Conservation (phyloP, 2,113 vertebrate species). For the Labeo rohita region DNA sequence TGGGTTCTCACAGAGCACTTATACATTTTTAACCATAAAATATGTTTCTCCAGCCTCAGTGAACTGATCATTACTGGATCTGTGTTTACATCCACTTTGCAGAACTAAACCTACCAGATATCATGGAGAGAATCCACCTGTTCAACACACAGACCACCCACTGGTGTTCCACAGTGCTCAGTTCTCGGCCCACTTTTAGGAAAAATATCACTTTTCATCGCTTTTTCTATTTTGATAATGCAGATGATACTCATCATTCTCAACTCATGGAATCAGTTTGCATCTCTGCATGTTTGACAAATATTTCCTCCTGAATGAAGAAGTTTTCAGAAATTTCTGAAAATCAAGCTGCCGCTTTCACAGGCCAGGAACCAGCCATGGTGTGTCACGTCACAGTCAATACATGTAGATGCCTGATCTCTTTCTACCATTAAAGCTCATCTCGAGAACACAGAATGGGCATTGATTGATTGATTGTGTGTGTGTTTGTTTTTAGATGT, state of each 20-base stretch:
- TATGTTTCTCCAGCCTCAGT: not conserved
- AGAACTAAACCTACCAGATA: not conserved
- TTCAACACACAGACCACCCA: not conserved
- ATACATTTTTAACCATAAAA: not conserved
- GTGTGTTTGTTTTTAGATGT: not conserved
- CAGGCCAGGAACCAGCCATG: not conserved
- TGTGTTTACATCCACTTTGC: not conserved
- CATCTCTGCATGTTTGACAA: not conserved
- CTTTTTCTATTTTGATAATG: not conserved
- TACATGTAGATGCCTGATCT: too few relatives aligned
- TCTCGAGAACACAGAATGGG: too few relatives aligned
- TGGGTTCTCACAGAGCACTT: not conserved
- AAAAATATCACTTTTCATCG: not conserved
- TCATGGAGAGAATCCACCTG: not conserved
- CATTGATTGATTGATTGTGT: too few relatives aligned
- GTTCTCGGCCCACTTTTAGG: not conserved
- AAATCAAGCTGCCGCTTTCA: too few relatives aligned
- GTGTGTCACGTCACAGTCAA: too few relatives aligned
- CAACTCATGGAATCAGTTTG: not conserved
- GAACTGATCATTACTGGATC: not conserved
- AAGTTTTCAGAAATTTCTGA: too few relatives aligned
- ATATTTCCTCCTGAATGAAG: too few relatives aligned
- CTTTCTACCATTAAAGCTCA: too few relatives aligned
- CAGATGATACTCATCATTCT: not conserved
- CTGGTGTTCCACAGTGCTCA: not conserved